phyloP scores from a whole-genome alignment of 2,888 invertebrate genomes.

The Gymnosoma rotundatum region DNA sequence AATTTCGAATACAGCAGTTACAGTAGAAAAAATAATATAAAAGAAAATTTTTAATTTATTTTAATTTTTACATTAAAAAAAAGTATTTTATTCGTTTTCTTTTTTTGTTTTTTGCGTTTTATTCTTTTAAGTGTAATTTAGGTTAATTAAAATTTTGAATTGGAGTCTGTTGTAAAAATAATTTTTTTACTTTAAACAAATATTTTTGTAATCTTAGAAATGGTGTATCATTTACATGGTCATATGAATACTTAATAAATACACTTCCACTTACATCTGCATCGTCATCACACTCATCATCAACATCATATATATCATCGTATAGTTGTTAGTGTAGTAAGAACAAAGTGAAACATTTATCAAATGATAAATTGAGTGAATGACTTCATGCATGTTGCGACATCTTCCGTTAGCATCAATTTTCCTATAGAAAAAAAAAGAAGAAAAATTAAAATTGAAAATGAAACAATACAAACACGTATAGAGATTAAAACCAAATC shows the following conservation, averaged over 20 bases:
- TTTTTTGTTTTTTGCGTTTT: too few species aligned
- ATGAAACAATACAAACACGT: slow-evolving; percentile 21
- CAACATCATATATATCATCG: slow-evolving; percentile 49
- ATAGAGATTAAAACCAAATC: slow-evolving; percentile 5
- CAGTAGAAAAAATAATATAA: too few species aligned
- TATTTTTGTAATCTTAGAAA: not conserved
- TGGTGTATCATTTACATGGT: slow-evolving; percentile 37
- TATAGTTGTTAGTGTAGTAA: slow-evolving; percentile 43
- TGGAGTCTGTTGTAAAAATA: too few species aligned
- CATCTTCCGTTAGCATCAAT: slow-evolving; percentile 74
- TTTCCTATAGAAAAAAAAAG: slow-evolving; percentile 11
- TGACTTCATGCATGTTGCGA: slow-evolving; percentile 80
- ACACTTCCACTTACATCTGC: slow-evolving; percentile 63
- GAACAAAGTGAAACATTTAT: slow-evolving; percentile 77
- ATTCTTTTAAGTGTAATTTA: too few species aligned
- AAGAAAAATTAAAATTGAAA: slow-evolving; percentile 10
- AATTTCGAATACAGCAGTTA: too few species aligned
- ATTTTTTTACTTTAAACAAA: too few species aligned
- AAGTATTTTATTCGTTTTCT: too few species aligned
- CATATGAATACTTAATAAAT: slow-evolving; percentile 56
- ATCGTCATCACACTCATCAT: slow-evolving; percentile 54
- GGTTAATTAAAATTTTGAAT: too few species aligned
- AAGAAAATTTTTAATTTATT: too few species aligned
- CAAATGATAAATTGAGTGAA: slow-evolving; percentile 82
- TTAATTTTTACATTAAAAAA: too few species aligned